Evolutionary conservation across 2,888 invertebrate genomes (phyloP).

Genomic region (Hofmannophila pseudospretella): DNA sequence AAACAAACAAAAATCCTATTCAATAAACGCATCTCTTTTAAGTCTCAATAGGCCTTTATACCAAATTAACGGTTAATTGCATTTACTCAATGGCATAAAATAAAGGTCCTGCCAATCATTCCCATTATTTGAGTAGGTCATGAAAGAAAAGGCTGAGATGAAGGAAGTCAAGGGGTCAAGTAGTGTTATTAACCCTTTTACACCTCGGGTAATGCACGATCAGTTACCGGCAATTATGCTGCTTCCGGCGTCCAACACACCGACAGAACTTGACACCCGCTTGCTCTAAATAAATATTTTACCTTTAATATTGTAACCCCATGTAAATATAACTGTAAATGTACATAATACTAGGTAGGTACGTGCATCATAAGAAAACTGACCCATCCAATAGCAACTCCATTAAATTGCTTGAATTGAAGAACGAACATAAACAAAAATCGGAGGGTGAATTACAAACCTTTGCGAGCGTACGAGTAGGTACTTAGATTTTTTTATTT

Average conservation of each 20-base stretch:
- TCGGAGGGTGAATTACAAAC: no score
- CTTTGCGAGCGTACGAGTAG: no score
- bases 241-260: constrained; percentile 51
- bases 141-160: constrained; percentile 22
- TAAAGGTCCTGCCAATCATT: constrained; percentile 1
- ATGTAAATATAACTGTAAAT: no score
- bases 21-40: no score
- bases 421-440: no score
- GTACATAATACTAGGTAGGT: no score
- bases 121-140: constrained; percentile 1
- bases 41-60: no score
- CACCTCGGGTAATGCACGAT: constrained; percentile 65
- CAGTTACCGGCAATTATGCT: constrained; percentile 66
- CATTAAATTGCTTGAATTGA: no score
- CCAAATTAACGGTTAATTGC: constrained; percentile 9
- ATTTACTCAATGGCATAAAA: constrained; percentile 7
- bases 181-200: constrained; percentile 72
- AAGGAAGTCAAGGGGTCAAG: constrained; percentile 62
- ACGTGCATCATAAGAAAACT: no score
- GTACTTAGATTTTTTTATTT: no score
- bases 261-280: constrained; percentile 40
- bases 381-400: no score
- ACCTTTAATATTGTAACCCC: background rate
- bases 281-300: constrained; percentile 8
- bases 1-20: no score